These are phyloP conservation scores for Notamacropus eugenii DNA, from an alignment of 2,797 vertebrate species.

Conservation along the genomic window DNA sequence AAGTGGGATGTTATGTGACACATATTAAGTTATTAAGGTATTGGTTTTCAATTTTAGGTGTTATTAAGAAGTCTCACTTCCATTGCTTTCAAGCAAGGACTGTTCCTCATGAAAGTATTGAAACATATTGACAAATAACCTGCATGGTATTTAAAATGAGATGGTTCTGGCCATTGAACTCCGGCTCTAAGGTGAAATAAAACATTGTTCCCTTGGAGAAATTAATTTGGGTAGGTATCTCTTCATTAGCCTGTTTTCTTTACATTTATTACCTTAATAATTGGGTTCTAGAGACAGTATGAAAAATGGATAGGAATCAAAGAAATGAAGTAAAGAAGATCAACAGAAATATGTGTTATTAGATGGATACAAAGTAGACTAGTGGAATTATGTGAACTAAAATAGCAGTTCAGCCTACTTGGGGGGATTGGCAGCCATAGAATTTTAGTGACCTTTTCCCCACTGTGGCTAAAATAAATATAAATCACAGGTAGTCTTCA, in stretches of 20 bases:
- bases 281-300: not conserved
- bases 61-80: conserved; percentile 46
- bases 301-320: conserved; percentile 1
- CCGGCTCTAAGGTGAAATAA: conserved; percentile 37
- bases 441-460: conserved; percentile 32
- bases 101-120: conserved; percentile 31
- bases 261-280: not conserved
- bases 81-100: conserved; percentile 46
- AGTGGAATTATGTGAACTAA: conserved; percentile 19
- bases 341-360: conserved; percentile 38
- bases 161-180: conserved; percentile 24
- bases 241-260: conserved; percentile 35
- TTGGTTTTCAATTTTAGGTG: conserved; percentile 65
- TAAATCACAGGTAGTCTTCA: conserved; percentile 41
- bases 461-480: conserved; percentile 7
- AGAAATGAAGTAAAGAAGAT: conserved; percentile 15
- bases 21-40: conserved; percentile 52
- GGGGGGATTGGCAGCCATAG: conserved; percentile 28
- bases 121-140: conserved; percentile 1
- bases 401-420: not conserved
- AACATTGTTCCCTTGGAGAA: conserved; percentile 52
- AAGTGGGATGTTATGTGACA: conserved; percentile 38
- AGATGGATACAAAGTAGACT: conserved; percentile 30
- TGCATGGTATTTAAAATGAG: conserved; percentile 29
- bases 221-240: conserved; percentile 65